Evolutionary conservation across 1,140 invertebrate genomes (phyloP).

Genomic region (Brachionus plicatilis): DNA sequence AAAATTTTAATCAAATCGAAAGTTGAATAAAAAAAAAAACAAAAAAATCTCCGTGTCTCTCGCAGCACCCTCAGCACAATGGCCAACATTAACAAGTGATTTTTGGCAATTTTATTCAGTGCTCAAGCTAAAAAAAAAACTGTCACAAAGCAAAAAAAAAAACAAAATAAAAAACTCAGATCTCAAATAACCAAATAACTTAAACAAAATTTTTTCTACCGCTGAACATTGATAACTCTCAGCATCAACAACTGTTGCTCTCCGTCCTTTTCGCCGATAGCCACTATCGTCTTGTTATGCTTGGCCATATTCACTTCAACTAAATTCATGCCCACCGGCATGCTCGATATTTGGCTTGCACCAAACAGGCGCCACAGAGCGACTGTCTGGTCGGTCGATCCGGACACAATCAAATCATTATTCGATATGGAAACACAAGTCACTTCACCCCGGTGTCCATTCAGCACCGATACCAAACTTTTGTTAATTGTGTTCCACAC

Average conservation of each 20-base stretch:
- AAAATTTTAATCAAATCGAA: neutral
- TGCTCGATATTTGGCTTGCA: conserved; percentile 30
- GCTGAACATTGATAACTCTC: conserved; percentile 38
- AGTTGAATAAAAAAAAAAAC: neutral
- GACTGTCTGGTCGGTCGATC: conserved; percentile 37
- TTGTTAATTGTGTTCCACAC: conserved; percentile 24
- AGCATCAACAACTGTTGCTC: conserved; percentile 41
- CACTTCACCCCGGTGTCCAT: conserved; percentile 34
- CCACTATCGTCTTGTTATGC: conserved; percentile 40
- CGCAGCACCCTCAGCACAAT: neutral
- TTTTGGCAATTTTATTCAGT: neutral
- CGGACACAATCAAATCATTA: conserved; percentile 21
- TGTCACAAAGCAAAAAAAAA: neutral
- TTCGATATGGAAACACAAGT: conserved; percentile 40
- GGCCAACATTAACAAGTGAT: neutral
- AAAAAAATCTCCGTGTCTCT: too few relatives aligned
- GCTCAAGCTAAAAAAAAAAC: neutral
- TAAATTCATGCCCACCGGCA: conserved; percentile 32
- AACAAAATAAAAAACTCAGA: neutral
- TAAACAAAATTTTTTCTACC: neutral
- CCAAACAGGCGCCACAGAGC: conserved; percentile 5
- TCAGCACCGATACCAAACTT: neutral
- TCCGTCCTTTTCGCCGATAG: conserved; percentile 40
- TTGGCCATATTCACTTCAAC: conserved; percentile 32
- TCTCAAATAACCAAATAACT: neutral